Conservation (phyloP, 2,888 invertebrate genomes). For the Pemphredon lugubris region DNA sequence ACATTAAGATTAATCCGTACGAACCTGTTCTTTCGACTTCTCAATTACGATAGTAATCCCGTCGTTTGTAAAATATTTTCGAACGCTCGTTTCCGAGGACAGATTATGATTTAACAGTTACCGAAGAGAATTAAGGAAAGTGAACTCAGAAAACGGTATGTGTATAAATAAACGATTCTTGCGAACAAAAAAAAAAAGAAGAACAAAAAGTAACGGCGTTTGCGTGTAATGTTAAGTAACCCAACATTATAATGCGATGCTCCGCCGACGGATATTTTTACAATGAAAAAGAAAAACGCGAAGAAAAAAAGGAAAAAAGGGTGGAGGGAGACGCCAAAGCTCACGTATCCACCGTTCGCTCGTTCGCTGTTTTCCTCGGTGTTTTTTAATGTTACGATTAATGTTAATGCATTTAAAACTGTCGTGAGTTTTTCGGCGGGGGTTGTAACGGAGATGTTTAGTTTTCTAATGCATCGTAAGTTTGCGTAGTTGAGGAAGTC, state of each 20-base stretch:
- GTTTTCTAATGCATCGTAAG: constrained; percentile 58
- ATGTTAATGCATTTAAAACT: constrained; percentile 52
- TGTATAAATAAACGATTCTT: constrained; percentile 42
- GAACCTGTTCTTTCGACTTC: constrained; percentile 49
- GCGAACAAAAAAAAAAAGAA: constrained; percentile 9
- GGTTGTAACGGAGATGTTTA: constrained; percentile 49
- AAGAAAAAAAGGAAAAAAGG: no score
- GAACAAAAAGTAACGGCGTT: constrained; percentile 11
- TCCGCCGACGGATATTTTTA: no score
- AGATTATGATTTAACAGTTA: constrained; percentile 28
- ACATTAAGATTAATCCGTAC: constrained; percentile 43
- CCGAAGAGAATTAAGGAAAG: constrained; percentile 10
- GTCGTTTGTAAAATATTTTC: constrained; percentile 57
- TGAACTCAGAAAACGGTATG: constrained; percentile 5
- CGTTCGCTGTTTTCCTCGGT: constrained; percentile 29
- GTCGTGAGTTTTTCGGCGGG: constrained; percentile 33
- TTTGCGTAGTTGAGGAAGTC: constrained; percentile 51
- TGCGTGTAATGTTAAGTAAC: constrained; percentile 27
- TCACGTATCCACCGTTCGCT: constrained; percentile 38
- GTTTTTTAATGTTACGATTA: constrained; percentile 48
- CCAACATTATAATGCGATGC: constrained; percentile 22
- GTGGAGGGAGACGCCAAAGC: no score
- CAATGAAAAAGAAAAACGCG: constrained; percentile 43
- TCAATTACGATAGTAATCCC: constrained; percentile 47
- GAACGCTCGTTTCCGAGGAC: constrained; percentile 35